Conservation (phyloP, 2,888 invertebrate genomes). For the Eupeodes luniger region DNA sequence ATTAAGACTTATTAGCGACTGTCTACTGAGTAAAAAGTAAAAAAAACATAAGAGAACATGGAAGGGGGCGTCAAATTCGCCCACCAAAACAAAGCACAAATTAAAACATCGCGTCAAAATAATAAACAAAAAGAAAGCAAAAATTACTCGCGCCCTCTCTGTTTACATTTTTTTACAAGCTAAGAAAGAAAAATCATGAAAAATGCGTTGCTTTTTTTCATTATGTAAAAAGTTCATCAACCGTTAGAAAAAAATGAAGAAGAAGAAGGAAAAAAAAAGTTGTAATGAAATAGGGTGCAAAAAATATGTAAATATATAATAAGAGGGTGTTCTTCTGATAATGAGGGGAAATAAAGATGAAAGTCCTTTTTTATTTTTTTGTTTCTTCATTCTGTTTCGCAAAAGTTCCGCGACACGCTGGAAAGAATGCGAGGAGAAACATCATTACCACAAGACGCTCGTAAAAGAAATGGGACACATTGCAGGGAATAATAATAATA, state of each 20-base stretch:
- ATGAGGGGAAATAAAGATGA: constrained; percentile 75
- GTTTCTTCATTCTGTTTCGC: constrained; percentile 59
- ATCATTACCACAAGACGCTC: constrained; percentile 74
- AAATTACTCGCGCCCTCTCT: constrained; percentile 61
- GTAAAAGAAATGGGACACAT: constrained; percentile 72
- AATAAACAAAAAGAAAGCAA: constrained; percentile 52
- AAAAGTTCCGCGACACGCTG: constrained; percentile 65
- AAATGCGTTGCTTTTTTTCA: constrained; percentile 66
- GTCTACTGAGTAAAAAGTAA: constrained; percentile 51
- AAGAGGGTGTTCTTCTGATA: constrained; percentile 72
- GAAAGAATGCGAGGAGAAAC: constrained; percentile 75
- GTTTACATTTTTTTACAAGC: constrained; percentile 67
- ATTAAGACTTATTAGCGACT: constrained; percentile 74
- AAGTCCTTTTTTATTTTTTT: constrained; percentile 45
- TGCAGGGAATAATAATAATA: constrained; percentile 64
- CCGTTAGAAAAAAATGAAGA: constrained; percentile 53
- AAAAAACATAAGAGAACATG: not conserved
- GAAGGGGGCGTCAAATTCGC: constrained; percentile 39
- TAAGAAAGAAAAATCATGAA: constrained; percentile 64
- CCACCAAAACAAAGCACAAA: constrained; percentile 73
- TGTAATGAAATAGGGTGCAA: constrained; percentile 74
- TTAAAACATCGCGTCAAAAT: constrained; percentile 76
- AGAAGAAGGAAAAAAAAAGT: constrained; percentile 28
- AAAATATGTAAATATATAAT: constrained; percentile 70
- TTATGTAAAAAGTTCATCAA: constrained; percentile 76